Base-by-base conservation (phyloP, 2,888 invertebrate species). In the Oeneis ivallda region DNA sequence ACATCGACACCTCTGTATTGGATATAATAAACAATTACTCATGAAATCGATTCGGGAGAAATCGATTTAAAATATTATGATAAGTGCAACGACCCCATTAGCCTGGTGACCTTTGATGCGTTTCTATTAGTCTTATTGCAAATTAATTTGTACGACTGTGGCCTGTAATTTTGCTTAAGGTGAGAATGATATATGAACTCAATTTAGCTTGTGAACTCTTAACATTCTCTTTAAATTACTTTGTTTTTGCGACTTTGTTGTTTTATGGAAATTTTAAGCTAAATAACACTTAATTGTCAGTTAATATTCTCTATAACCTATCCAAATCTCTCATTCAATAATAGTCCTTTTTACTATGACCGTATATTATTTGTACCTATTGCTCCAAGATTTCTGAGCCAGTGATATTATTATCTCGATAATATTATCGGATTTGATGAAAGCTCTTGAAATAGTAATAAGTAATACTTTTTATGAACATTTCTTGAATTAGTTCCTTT, bases 1-100 rank as follows among this genome's bases (percentile, higher is more conserved):
- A 81, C 80, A 83, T 90, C 86, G 84, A 87, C 89, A 89, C 90
- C 86, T 89, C 73, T 63, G 71, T 73, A 68, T 74, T 66, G 73
- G 70, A 71, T 84, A 85, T 86, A 86, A 84, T 79, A 74, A 79
- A 86, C 85, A 84, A 87, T 88, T 87, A 87, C 82, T 80, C 76
- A 65, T 67, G 81, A 74, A 76, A 70, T 66, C 65, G 70, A 70
- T 67, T 70, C 70, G 70, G 72, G 74, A 74, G 75, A 76, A 76
- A 62, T 54, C 62, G 62, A 72, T 74, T 70, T 74, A 75, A 79
- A 78, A 26, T 26, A 26, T 77, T 75, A 74, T 70, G 71, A 64
- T 66, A 58, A 57, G 68, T 67, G 65, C 69, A 64, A 61, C 54
- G 65, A 63, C 65, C 74, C 77, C 74, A 74, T 75, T 75, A 75